Base-by-base conservation (phyloP, 1,140 invertebrate genomes). In the Drosophila eugracilis region DNA sequence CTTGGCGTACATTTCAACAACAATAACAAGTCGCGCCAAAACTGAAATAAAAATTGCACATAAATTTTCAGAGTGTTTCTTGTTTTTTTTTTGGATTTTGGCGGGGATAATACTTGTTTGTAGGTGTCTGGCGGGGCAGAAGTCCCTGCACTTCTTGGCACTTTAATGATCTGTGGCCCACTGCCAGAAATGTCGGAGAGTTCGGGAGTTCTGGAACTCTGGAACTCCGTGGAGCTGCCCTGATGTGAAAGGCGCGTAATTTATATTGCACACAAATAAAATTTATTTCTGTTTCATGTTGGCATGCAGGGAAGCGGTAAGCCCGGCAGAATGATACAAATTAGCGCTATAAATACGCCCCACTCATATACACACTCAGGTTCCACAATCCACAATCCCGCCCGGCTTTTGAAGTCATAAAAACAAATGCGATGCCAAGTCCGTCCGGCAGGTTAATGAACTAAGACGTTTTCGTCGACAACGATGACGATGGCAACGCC, bases 201-300 rank as follows among this genome's bases (percentile, higher is more conserved):
- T 49, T 62, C 30, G 39, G 26, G 24, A 39, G 52, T 10, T 34
- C 52, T 14, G 52, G 58, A 45, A 28, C 4, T 24, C 28, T 65
- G 34, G 59, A 37, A 26, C 19, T 5, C 22, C 24, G n/a, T 62
- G 57, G 39, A 48, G 22, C 26, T 54, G 22, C n/a, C 14, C 39
- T 30, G 26, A 37, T 60, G 60, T 58, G 63, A 75, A 52, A 52
- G 57, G 72, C 81, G 73, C 50, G 63, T 74, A 81, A 86, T 85
- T 80, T 80, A 77, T 77, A 86, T 81, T 77, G 73, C 81, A 75
- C 58, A 75, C 77, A 77, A 81, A 86, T 86, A 63, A 81, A 74
- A 81, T 86, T 85, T 81, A 86, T 81, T 86, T 88, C 77, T 48
- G 49, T 70, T 80, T 66, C 81, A 86, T 78, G 77, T 70, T 55